A percentile compares a stretch with the other conserved stretches of the same genome.
These are phyloP conservation scores for Ganaspis sp. DNA, from an alignment of 1,140 invertebrate species.

Conservation along the genomic window DNA sequence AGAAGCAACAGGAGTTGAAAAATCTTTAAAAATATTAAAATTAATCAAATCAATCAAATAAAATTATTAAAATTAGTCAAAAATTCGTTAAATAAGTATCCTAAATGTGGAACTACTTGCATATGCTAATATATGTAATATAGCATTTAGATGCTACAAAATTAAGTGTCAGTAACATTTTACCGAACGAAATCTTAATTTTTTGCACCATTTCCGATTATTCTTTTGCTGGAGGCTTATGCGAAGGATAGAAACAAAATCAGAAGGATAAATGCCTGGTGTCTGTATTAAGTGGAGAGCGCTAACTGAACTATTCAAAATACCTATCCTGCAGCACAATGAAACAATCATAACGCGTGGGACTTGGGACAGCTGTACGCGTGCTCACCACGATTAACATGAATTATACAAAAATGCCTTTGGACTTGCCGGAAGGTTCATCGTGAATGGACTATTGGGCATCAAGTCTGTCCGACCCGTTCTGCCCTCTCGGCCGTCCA, in stretches of 20 bases:
- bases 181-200: conserved; percentile 7
- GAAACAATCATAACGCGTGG: conserved; percentile 67
- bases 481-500: conserved; percentile 16
- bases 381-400: conserved; percentile 67
- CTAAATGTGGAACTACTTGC: background rate
- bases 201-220: conserved; percentile 1
- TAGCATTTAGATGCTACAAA: background rate
- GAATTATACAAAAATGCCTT: conserved; percentile 70
- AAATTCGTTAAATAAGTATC: no score
- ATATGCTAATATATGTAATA: no score
- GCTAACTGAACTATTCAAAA: conserved; percentile 58
- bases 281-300: conserved; percentile 58
- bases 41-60: no score
- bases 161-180: background rate
- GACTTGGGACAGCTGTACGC: conserved; percentile 71
- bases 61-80: no score
- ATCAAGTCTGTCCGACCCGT: conserved; percentile 30
- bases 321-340: conserved; percentile 64
- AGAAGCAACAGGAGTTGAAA: no score
- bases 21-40: no score
- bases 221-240: background rate
- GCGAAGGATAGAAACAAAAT: background rate
- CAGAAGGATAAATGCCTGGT: conserved; percentile 46
- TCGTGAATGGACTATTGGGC: conserved; percentile 8
- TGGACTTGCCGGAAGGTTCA: conserved; percentile 43